Conservation (phyloP, 2,113 vertebrate species). For the cat (Felis catus) region DNA sequence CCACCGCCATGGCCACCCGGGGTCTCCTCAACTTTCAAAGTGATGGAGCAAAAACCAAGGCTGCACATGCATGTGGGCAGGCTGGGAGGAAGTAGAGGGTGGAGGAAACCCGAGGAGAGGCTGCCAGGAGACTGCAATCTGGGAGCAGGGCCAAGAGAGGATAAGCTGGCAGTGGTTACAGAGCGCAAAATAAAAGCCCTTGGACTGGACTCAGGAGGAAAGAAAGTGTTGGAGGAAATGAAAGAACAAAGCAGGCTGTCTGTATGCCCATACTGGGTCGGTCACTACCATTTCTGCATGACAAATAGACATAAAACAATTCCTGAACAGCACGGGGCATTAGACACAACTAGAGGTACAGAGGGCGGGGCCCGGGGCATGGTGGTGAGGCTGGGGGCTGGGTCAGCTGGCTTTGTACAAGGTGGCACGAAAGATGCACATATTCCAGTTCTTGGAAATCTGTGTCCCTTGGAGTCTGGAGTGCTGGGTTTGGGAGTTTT, state of each 20-base stretch:
- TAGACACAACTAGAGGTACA: conserved; percentile 82
- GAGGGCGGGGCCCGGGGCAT: conserved; percentile 64
- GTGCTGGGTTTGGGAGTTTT: conserved; percentile 65
- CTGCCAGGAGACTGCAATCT: conserved; percentile 70
- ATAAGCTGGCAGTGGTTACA: conserved; percentile 51
- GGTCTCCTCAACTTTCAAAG: conserved; percentile 49
- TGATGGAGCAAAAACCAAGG: background rate
- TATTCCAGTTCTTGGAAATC: conserved; percentile 69
- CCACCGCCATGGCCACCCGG: background rate
- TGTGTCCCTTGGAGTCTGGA: conserved; percentile 59
- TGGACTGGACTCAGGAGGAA: conserved; percentile 53
- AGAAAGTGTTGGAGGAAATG: conserved; percentile 72
- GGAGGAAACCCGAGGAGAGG: conserved; percentile 46
- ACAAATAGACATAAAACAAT: conserved; percentile 82
- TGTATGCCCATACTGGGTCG: conserved; percentile 73
- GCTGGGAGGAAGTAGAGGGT: conserved; percentile 33
- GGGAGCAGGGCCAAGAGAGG: conserved; percentile 66
- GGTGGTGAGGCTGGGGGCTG: conserved; percentile 61
- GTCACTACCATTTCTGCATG: conserved; percentile 80
- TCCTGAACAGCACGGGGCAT: conserved; percentile 78
- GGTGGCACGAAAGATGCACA: conserved; percentile 82
- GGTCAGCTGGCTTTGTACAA: conserved; percentile 74
- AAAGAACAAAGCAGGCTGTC: conserved; percentile 72
- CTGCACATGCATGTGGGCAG: conserved; percentile 76
- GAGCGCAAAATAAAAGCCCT: conserved; percentile 48